These are phyloP conservation scores for Acrocephalus arundinaceus DNA, from an alignment of 2,113 vertebrate species.

Conservation along the genomic window DNA sequence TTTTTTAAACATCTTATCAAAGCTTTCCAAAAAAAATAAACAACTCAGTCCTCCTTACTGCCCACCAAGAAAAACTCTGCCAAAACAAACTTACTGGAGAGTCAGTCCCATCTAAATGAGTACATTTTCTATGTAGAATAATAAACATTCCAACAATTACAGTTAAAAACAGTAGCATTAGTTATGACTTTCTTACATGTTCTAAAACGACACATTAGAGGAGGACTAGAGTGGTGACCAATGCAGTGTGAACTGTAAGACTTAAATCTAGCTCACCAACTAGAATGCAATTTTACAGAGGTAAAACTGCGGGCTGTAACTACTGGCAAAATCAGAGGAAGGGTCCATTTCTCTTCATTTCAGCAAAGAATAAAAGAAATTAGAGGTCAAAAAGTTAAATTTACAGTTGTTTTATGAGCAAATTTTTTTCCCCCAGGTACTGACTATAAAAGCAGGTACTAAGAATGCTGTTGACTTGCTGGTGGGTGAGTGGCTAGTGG, in stretches of 20 bases:
- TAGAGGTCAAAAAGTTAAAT: neutral
- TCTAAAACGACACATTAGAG: neutral
- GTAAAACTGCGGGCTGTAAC: neutral
- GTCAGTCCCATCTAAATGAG: neutral
- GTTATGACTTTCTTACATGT: neutral
- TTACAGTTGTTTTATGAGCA: neutral
- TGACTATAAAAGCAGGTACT: neutral
- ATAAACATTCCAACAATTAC: neutral
- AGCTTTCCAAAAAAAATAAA: neutral
- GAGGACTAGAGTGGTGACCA: neutral
- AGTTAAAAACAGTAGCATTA: neutral
- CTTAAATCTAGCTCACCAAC: neutral
- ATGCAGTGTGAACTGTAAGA: neutral
- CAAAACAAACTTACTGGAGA: neutral
- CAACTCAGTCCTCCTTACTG: neutral
- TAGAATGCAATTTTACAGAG: neutral
- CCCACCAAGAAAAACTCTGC: neutral
- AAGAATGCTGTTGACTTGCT: neutral
- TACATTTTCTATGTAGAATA: neutral
- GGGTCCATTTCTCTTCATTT: neutral
- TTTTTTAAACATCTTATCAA: slow-evolving; percentile 49
- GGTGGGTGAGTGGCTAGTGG: neutral
- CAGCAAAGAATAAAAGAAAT: neutral
- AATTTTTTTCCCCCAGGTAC: neutral
- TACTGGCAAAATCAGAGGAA: neutral